Conservation (phyloP, 2,888 invertebrate genomes). For the Slavum lentiscoides region DNA sequence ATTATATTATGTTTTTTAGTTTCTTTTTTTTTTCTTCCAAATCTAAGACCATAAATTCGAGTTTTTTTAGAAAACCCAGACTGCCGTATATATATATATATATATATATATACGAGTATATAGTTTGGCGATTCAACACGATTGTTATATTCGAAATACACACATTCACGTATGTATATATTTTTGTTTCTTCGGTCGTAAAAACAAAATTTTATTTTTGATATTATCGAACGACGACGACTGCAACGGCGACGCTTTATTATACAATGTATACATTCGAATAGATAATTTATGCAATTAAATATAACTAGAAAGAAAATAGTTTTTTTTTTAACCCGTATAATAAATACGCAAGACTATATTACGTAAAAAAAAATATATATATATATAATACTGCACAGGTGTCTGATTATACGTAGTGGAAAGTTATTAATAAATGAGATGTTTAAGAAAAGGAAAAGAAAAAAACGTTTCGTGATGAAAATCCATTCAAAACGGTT, state of each 20-base stretch:
- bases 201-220: conserved; percentile 9
- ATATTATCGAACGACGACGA: neutral
- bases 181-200: neutral
- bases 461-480: too few species aligned
- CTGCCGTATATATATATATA: neutral
- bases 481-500: too few species aligned
- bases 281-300: neutral
- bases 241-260: neutral
- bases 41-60: conserved; percentile 38
- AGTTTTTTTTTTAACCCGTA: neutral
- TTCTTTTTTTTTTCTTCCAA: neutral
- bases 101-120: too few species aligned
- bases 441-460: too few species aligned
- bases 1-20: conserved; percentile 10
- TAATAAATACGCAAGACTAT: neutral
- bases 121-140: conserved; percentile 32
- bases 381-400: too few species aligned
- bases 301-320: neutral
- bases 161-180: neutral
- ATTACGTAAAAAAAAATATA: neutral
- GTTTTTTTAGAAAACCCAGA: conserved; percentile 16
- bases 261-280: neutral
- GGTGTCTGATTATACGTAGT: too few species aligned
- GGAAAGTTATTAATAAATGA: too few species aligned
- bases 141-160: conserved; percentile 11